phyloP scores from a whole-genome alignment of 2,113 vertebrate genomes.

The Actinemys pallida region DNA sequence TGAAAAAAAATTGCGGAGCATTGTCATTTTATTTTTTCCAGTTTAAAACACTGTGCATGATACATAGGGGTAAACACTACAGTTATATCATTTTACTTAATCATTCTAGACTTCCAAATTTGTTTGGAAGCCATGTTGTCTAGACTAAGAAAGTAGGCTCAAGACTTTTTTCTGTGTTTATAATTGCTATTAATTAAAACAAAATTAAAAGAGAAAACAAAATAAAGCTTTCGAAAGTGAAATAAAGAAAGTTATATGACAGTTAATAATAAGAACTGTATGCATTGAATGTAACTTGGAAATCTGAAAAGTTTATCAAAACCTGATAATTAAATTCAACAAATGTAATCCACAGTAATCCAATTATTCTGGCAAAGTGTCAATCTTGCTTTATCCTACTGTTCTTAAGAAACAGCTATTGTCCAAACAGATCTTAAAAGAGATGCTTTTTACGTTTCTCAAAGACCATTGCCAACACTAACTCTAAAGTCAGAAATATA shows the following conservation, averaged over 20 bases:
- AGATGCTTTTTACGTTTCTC: no score
- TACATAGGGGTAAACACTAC: neutral
- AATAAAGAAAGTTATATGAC: neutral
- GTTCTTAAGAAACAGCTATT: neutral
- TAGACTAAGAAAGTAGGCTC: neutral
- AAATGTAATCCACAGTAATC: neutral
- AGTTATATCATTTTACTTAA: neutral
- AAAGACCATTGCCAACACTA: no score
- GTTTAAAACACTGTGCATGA: neutral
- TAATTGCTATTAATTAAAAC: neutral
- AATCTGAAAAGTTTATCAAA: neutral
- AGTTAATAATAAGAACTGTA: neutral
- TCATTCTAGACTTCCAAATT: neutral
- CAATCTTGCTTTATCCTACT: neutral
- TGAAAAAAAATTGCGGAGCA: neutral
- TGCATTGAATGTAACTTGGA: neutral
- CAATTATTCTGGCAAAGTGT: neutral
- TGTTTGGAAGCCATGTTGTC: neutral
- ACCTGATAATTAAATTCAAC: neutral
- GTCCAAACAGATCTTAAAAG: no score
- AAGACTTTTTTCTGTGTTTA: neutral
- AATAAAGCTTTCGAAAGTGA: neutral
- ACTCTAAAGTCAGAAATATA: neutral
- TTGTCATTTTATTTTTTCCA: neutral
- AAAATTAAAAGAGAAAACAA: neutral